Base-by-base conservation (phyloP, 2,797 vertebrate species). In the Sebastes itinus region DNA sequence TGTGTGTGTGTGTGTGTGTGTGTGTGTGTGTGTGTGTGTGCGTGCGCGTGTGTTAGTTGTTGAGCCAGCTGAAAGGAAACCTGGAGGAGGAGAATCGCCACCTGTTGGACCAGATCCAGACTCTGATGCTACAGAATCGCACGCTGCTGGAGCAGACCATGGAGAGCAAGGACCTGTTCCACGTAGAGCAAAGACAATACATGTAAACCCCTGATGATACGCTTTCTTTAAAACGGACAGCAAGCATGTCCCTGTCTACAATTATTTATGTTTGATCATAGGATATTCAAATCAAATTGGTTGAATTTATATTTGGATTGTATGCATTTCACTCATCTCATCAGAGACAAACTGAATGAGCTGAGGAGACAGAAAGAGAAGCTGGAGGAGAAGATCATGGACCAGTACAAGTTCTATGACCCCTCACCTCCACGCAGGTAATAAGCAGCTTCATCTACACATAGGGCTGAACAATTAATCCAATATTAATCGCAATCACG, bases 131-230 rank as follows among this genome's bases (percentile, higher is more conserved):
- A 16, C 98, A 99, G 91, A 99, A 99, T 88, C 97, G 97, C 88
- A 98, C 98, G 0, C 92, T 99, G 59, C 94, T 99, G 93, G 98
- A 99, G 84, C 98, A 99, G 93, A 99, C 97, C 71, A 99, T 99
- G 98, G 98, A 99, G 95, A 99, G 98, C 97, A 99, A 99, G 91
- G 98, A 99, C 93, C 96, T 99, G 82, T 99, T 98, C 93, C 97
- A 99, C 6, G 98, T 99, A 11, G 98, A 99, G 86, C 98, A 99
- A 94, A 97, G 98, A 93, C 98, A 99, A 77, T 99, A 99, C 94
- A 99, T 99, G 99, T 99, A 95, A 89, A 95, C 13, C 3, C 13
- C 6, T 11, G 20, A 20, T 52, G 11, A 49, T 13, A 1, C 2
- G 1, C 49, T 18, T 52, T 58, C 8, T 33, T 35, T 27, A 2